Evolutionary conservation across 2,888 invertebrate species (phyloP).

Genomic region (Amblyteles armatorius): DNA sequence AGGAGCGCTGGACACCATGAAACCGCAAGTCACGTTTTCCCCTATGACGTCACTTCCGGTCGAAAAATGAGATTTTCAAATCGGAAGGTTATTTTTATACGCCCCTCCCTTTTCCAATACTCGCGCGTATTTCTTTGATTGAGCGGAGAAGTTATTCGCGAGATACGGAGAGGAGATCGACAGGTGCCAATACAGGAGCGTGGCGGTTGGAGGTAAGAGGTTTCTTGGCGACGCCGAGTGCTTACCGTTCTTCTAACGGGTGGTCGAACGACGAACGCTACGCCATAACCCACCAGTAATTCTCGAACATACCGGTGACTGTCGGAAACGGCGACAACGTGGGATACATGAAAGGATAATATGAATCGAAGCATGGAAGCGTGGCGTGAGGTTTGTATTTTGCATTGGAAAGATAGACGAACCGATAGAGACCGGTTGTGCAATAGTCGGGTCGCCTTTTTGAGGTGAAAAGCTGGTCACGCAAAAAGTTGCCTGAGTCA

Average conservation of each 20-base stretch:
- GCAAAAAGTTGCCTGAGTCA: not conserved
- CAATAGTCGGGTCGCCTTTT: not conserved
- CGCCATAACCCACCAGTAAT: conserved; percentile 3
- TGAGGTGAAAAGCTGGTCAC: not conserved
- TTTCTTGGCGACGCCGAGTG: conserved; percentile 44
- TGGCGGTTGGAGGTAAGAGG: conserved; percentile 34
- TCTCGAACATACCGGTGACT: conserved; percentile 26
- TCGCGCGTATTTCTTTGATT: conserved; percentile 4
- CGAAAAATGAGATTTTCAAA: too few species aligned
- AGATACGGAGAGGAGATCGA: conserved; percentile 55
- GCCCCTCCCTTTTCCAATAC: not conserved
- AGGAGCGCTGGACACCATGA: too few species aligned
- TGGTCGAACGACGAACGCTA: conserved; percentile 41
- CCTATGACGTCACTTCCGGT: too few species aligned
- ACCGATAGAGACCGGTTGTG: not conserved
- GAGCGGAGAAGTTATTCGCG: conserved; percentile 29
- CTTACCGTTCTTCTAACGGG: conserved; percentile 57
- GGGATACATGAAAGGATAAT: conserved; percentile 11
- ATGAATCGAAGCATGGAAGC: not conserved
- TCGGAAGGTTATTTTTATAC: not conserved
- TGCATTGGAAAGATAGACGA: not conserved
- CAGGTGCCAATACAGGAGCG: conserved; percentile 51
- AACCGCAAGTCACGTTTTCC: too few species aligned
- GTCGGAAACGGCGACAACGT: conserved; percentile 1
- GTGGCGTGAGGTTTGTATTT: not conserved